Evolutionary conservation across 2,113 vertebrate species (phyloP), one percentile per base, ranked within the genome.

Genomic region (Gallinago undulata): DNA sequence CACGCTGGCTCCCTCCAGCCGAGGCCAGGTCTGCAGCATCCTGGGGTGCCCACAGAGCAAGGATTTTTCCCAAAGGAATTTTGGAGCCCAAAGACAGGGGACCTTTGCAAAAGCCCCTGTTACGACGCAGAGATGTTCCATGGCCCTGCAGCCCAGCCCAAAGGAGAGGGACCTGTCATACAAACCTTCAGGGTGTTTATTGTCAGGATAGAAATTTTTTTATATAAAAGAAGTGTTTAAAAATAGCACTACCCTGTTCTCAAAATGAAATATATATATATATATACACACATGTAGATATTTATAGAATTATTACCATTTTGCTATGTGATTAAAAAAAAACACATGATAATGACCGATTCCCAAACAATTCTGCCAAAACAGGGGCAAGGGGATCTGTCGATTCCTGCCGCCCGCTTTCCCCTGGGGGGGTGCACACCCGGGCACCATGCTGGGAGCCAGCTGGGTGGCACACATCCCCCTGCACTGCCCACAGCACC

Each of bases 161-260:
- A 89, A 94, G 66, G 62, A 96, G 50, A 84, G 7, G 18, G 16
- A 79, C 43, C 0, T 6, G 21, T 66, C 79, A 79, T 94, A 96
- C 90, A 97, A 97, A 97, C 68, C 69, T 90, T 91, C 63, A 89
- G 76, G 48, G 81, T 55, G 28, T 97, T 97, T 97, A 97, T 97
- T 97, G 57, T 84, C 93, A 89, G 50, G 68, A 93, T 55, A 96
- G 86, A 85, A 91, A 78, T 47, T 89, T 87, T 48, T 91, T 57
- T 72, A 89, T 79, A 94, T 92, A 97, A 95, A 97, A 96, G 70
- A 95, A 73, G 45, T 84, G 56, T 96, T 96, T 85, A 83, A 96
- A 97, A 97, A 96, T 56, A 97, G 45, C 37, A 48, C 92, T 94
- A 90, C 45, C 83, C 70, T 83, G 74, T 47, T 72, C 68, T 96